phyloP scores from a whole-genome alignment of 2,888 invertebrate genomes.

The Heliconius charithonia region DNA sequence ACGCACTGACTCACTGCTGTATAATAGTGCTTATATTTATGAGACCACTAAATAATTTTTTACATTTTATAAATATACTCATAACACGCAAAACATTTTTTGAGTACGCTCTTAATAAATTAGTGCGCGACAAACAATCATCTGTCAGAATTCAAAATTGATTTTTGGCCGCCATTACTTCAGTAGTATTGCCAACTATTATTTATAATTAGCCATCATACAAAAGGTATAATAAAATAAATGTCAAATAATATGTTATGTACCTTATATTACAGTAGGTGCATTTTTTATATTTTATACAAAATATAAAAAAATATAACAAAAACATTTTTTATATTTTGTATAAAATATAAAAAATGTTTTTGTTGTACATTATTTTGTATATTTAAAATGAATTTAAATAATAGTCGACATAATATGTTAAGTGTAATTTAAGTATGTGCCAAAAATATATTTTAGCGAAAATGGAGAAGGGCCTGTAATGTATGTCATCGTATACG shows the following conservation, averaged over 20 bases:
- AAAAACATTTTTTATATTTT: too few relatives aligned
- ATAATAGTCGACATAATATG: background rate
- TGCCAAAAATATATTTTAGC: too few relatives aligned
- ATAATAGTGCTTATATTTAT: constrained; percentile 37
- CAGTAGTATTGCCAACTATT: background rate
- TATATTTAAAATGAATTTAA: background rate
- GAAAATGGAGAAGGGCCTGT: too few relatives aligned
- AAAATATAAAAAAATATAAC: too few relatives aligned
- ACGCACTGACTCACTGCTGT: constrained; percentile 42
- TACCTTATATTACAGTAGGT: too few relatives aligned
- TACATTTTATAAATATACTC: constrained; percentile 13
- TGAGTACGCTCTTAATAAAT: constrained; percentile 31
- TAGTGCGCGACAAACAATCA: constrained; percentile 44
- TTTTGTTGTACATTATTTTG: background rate
- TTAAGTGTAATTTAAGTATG: too few relatives aligned
- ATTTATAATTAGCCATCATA: background rate
- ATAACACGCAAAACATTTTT: constrained; percentile 19
- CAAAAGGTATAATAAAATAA: background rate
- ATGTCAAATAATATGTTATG: too few relatives aligned
- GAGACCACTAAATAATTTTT: constrained; percentile 8
- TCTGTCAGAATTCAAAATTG: constrained; percentile 78
- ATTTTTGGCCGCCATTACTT: constrained; percentile 79
- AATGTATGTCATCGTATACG: too few relatives aligned
- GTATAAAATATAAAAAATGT: too few relatives aligned
- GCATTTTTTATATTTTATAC: too few relatives aligned